Evolutionary conservation across 2,797 vertebrate genomes (phyloP).

Genomic region (Cichlasoma orientale): DNA sequence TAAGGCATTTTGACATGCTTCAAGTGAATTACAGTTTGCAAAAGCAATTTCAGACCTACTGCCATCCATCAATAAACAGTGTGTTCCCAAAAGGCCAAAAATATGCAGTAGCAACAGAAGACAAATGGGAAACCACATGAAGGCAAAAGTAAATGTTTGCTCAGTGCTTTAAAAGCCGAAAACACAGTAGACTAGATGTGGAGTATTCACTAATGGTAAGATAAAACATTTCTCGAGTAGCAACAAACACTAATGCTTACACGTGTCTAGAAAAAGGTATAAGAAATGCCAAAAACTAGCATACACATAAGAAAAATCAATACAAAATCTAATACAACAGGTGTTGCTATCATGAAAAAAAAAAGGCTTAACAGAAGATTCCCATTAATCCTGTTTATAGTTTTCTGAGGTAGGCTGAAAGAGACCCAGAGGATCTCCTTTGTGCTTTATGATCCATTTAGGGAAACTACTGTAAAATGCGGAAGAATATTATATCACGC

Average conservation of each 20-base stretch:
- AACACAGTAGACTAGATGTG: conserved; percentile 16
- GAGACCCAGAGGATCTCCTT: background rate
- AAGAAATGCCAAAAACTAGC: background rate
- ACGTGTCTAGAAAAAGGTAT: background rate
- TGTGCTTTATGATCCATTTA: background rate
- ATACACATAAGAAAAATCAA: background rate
- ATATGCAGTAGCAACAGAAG: conserved; percentile 19
- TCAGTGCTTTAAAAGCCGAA: conserved; percentile 11
- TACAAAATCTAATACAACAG: background rate
- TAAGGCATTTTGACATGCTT: conserved; percentile 19
- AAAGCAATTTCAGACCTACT: conserved; percentile 37
- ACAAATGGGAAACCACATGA: conserved; percentile 24
- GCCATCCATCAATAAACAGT: conserved; percentile 40
- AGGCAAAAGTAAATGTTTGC: conserved; percentile 46
- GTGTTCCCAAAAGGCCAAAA: conserved; percentile 28
- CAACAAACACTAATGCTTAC: conserved; percentile 8
- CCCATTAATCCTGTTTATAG: background rate
- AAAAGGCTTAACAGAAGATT: background rate
- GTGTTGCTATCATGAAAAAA: background rate
- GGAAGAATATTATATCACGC: background rate
- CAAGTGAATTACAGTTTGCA: conserved; percentile 34
- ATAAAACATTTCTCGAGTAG: conserved; percentile 12
- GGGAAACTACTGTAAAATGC: background rate
- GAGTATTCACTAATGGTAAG: background rate
- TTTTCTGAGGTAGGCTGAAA: background rate